Base-by-base conservation (phyloP, 2,113 vertebrate species). In the Poeciliopsis occidentalis region DNA sequence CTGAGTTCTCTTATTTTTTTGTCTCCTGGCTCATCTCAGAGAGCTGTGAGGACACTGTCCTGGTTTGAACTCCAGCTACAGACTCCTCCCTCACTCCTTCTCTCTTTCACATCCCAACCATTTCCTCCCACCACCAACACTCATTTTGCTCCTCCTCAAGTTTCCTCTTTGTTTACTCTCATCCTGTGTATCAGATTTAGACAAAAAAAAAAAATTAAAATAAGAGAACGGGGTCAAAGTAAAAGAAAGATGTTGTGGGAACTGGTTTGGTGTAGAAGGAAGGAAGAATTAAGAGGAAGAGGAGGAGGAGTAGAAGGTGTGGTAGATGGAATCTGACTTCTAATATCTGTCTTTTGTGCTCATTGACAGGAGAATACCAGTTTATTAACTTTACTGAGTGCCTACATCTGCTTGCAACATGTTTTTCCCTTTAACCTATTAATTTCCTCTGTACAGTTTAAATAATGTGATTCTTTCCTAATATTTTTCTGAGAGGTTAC, bases 1-100 rank as follows among this genome's bases (percentile, higher is more conserved):
- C 60, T 71, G 29, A 66, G 64, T 39, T 4, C 41, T 34, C 71
- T 22, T 24, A 51, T 76, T 51, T 71, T 8, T 66, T 66, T 68
- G 68, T 62, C 75, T 57, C 34, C 64, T 67, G 13, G 60, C 69
- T 54, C n/a, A 67, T 62, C 57, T 74, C 31, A 62, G 70, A 81
- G 85, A 85, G 69, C 73, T 78, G 27, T 83, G 37, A 88, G 90
- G 85, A 83, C 84, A 74, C 75, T 57, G 88, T 92, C 92, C 93
- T 88, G 61, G 26, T 69, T 8, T 86, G 89, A 93, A 91, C 92
- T 85, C 51, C 1, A 15, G 57, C n/a, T 41, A 63, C 65, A 8
- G 61, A 70, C 54, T 57, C 84, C 74, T 73, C 68, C 82, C 65
- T 75, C 64, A 41, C 64, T 69, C 71, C 72, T 65, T 62, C 72